Percentiles rank a stretch among this genome's conserved stretches.
Conservation (phyloP, 2,888 invertebrate genomes). For the Yponomeuta cagnagella region DNA sequence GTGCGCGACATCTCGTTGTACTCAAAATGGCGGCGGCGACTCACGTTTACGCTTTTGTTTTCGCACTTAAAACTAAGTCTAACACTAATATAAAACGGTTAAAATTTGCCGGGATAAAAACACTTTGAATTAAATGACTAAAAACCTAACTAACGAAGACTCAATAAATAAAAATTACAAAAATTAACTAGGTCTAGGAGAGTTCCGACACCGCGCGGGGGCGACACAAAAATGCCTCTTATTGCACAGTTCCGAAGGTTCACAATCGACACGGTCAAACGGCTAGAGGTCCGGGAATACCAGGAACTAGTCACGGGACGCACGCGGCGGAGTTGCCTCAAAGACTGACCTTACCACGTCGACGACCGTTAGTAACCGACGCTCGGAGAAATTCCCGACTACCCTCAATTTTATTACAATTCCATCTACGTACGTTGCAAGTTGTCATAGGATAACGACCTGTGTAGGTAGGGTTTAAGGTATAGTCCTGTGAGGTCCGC, state of each 20-base stretch:
- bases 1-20: conserved; percentile 22
- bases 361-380: conserved; percentile 20
- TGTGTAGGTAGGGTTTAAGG: not conserved
- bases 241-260: not conserved
- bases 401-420: conserved; percentile 33
- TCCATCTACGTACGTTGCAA: not conserved
- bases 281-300: conserved; percentile 26
- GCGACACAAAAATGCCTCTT: not conserved
- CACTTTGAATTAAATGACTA: conserved; percentile 3
- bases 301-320: conserved; percentile 31
- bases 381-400: conserved; percentile 24
- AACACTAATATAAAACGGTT: conserved; percentile 19
- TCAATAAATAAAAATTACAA: not conserved
- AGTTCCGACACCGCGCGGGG: not conserved
- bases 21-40: conserved; percentile 53
- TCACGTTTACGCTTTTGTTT: not conserved
- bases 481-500: not conserved
- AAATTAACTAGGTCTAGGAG: not conserved
- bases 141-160: not conserved
- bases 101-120: conserved; percentile 32
- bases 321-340: conserved; percentile 45
- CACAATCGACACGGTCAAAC: not conserved
- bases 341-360: conserved; percentile 38
- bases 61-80: conserved; percentile 27
- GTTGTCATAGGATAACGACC: not conserved